A percentile compares a stretch with the other conserved stretches of the same genome.
Conservation (phyloP, 2,888 invertebrate genomes). For the Ditylenchus weischeri region DNA sequence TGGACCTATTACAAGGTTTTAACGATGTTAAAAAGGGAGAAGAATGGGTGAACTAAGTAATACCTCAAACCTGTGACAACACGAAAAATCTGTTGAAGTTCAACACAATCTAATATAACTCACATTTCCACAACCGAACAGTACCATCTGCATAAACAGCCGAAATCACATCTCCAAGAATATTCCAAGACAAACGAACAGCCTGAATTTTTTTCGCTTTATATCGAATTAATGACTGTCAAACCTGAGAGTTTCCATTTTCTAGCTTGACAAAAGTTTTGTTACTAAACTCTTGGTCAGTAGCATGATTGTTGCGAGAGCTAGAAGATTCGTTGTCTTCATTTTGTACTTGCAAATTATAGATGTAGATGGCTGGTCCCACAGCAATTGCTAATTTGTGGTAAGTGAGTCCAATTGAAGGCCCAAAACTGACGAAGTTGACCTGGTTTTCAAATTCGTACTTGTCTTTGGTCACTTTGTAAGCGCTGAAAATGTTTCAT, state of each 20-base stretch:
- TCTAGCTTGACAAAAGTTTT: slow-evolving; percentile 16
- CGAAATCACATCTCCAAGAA: slow-evolving; percentile 25
- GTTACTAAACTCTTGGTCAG: slow-evolving; percentile 12
- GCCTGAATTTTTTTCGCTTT: background rate
- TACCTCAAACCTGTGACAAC: too few relatives aligned
- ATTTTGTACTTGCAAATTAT: slow-evolving; percentile 20
- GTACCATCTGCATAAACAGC: slow-evolving; percentile 26
- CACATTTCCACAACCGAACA: slow-evolving; percentile 30
- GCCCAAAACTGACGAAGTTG: slow-evolving; percentile 24
- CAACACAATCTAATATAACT: background rate
- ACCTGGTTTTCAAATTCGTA: slow-evolving; percentile 23
- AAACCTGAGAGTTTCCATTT: slow-evolving; percentile 21
- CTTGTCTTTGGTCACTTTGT: slow-evolving; percentile 14
- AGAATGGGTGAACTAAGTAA: too few relatives aligned
- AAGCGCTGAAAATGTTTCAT: slow-evolving; percentile 4
- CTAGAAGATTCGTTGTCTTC: slow-evolving; percentile 4
- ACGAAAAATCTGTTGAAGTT: too few relatives aligned
- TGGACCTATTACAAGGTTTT: too few relatives aligned
- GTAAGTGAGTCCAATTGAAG: slow-evolving; percentile 22
- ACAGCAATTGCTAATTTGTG: slow-evolving; percentile 29
- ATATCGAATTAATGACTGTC: too few relatives aligned
- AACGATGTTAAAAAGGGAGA: too few relatives aligned
- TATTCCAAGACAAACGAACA: slow-evolving; percentile 26
- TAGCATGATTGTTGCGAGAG: slow-evolving; percentile 7
- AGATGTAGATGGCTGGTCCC: slow-evolving; percentile 18